phyloP scores from a whole-genome alignment of 2,888 invertebrate genomes.

The Agonopterix alstromeriana region DNA sequence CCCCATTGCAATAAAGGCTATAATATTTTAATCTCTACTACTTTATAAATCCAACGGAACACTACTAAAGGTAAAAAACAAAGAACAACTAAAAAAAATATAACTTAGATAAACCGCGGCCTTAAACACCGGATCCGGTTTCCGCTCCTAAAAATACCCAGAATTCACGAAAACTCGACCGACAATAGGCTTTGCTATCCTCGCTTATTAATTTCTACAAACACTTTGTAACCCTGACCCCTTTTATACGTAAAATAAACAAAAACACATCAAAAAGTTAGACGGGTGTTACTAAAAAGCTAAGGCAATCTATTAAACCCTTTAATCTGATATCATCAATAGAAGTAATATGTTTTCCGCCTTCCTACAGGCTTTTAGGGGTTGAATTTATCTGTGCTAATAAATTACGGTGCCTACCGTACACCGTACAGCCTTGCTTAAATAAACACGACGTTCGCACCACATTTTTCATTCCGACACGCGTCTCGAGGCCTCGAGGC shows the following conservation, averaged over 20 bases:
- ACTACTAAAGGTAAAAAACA: no score
- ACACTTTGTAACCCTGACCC: background rate
- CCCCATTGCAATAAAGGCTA: no score
- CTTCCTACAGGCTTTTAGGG: constrained; percentile 36
- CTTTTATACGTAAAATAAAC: no score
- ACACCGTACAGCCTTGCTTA: constrained; percentile 43
- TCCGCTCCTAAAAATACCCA: no score
- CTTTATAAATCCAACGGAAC: no score
- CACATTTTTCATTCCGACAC: constrained; percentile 54
- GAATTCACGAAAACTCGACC: no score
- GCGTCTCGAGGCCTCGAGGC: constrained; percentile 28
- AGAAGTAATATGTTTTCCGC: constrained; percentile 37
- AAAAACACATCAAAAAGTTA: no score
- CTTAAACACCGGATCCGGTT: no score
- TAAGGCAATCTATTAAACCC: constrained; percentile 4
- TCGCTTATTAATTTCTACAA: background rate
- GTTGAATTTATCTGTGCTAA: constrained; percentile 60
- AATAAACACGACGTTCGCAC: constrained; percentile 60
- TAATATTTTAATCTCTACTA: no score
- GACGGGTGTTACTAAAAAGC: background rate
- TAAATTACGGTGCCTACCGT: constrained; percentile 47
- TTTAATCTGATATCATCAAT: constrained; percentile 40
- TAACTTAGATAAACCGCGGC: no score
- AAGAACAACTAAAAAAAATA: no score
- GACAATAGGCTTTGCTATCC: no score